These are phyloP conservation scores for Ornithorhynchus anatinus DNA, from an alignment of 2,113 vertebrate species.

Conservation along the genomic window DNA sequence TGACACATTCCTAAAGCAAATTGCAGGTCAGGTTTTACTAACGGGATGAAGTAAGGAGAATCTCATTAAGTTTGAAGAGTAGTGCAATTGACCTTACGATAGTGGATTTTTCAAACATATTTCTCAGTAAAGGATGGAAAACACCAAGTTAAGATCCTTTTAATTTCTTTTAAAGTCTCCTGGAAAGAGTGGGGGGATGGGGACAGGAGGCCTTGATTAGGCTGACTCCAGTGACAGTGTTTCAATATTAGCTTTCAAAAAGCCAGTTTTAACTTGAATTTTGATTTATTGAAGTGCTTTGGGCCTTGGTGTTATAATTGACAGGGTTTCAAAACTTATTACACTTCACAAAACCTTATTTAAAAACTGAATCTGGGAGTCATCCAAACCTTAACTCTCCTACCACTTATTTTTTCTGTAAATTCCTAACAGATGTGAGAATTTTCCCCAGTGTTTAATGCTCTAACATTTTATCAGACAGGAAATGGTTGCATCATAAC, in stretches of 20 bases:
- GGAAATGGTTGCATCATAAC: not conserved
- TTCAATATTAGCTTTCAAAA: constrained; percentile 46
- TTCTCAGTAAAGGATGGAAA: too few species aligned
- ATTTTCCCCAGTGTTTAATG: not conserved
- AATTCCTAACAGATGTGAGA: not conserved
- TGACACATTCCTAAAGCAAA: not conserved
- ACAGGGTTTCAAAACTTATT: not conserved
- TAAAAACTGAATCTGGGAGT: not conserved
- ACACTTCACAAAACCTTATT: constrained; percentile 13
- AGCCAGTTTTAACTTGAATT: constrained; percentile 30
- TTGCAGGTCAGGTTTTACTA: too few species aligned
- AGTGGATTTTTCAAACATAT: too few species aligned
- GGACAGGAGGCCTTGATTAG: constrained; percentile 20
- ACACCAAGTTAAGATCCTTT: constrained; percentile 55
- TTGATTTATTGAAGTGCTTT: constrained; percentile 30
- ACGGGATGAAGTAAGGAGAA: too few species aligned
- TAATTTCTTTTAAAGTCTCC: constrained; percentile 56
- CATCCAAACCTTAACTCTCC: not conserved
- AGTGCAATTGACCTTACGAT: too few species aligned
- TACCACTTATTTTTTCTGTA: not conserved
- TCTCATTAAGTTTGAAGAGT: too few species aligned
- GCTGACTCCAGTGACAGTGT: constrained; percentile 50
- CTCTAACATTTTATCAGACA: not conserved
- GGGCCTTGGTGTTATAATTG: constrained; percentile 13
- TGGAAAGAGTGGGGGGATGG: too few species aligned